Evolutionary conservation across 2,113 vertebrate genomes (phyloP).

Genomic region (Rhynchomys soricoides): DNA sequence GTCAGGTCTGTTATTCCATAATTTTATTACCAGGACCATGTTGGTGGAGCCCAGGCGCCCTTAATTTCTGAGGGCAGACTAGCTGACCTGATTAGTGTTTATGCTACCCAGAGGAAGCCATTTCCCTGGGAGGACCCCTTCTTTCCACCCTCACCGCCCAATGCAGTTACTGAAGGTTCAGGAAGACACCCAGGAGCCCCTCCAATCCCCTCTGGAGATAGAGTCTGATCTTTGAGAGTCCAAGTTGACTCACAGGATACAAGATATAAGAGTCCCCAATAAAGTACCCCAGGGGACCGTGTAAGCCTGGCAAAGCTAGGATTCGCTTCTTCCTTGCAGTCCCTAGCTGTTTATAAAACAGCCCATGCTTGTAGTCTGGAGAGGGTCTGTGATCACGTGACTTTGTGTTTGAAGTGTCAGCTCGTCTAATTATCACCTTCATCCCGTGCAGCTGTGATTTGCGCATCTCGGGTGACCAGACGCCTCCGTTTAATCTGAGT

Average conservation of each 20-base stretch:
- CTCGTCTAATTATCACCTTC: not conserved
- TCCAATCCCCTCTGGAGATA: not conserved
- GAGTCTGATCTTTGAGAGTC: not conserved
- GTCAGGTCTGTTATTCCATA: constrained; percentile 45
- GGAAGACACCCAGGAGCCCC: not conserved
- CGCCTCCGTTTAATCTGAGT: not conserved
- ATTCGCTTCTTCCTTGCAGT: not conserved
- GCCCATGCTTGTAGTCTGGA: rapidly evolving
- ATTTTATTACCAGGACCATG: constrained; percentile 60
- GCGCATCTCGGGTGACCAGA: not conserved
- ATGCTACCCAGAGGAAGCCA: not conserved
- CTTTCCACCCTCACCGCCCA: not conserved
- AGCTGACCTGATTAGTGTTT: constrained; percentile 71
- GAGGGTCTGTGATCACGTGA: too few relatives aligned
- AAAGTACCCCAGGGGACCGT: not conserved
- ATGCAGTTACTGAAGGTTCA: too few relatives aligned
- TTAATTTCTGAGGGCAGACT: constrained; percentile 56
- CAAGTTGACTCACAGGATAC: too few relatives aligned
- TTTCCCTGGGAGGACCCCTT: not conserved
- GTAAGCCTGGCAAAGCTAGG: not conserved
- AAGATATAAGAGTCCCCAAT: rapidly evolving
- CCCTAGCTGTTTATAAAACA: not conserved
- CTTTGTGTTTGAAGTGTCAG: not conserved
- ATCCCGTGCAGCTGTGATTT: not conserved
- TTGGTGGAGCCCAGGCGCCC: constrained; percentile 67